These are phyloP conservation scores for Clitarchus hookeri DNA, from an alignment of 2,888 invertebrate genomes.

Conservation along the genomic window DNA sequence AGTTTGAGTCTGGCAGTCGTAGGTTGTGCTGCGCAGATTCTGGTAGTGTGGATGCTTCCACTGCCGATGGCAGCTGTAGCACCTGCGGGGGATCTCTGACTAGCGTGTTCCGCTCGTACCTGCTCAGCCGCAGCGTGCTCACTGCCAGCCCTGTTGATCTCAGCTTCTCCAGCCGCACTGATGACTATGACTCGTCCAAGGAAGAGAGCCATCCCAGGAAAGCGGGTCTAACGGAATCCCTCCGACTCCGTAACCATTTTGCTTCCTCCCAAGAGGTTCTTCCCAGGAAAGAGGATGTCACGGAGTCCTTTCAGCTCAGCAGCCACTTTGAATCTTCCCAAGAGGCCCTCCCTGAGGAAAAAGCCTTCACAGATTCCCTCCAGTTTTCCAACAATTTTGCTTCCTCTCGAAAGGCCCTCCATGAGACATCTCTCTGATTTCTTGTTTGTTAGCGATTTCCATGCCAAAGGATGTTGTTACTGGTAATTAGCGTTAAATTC, in stretches of 20 bases:
- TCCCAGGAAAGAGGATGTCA: background rate
- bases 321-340: background rate
- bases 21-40: constrained; percentile 12
- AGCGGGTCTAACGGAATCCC: constrained; percentile 66
- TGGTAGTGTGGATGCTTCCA: background rate
- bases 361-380: background rate
- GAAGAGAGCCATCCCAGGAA: constrained; percentile 55
- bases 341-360: background rate
- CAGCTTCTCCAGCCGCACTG: constrained; percentile 79
- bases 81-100: constrained; percentile 51
- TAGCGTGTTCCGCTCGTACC: constrained; percentile 65
- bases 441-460: background rate
- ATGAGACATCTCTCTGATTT: background rate
- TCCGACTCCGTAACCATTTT: constrained; percentile 63
- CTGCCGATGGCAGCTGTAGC: constrained; percentile 16
- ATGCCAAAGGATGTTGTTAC: background rate
- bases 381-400: background rate
- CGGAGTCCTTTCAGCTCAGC: constrained; percentile 58
- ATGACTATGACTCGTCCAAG: constrained; percentile 62
- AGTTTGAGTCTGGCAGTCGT: background rate
- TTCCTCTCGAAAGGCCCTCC: background rate
- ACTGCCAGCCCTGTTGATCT: constrained; percentile 77
- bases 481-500: background rate
- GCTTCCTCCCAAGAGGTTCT: background rate
- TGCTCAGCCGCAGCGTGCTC: constrained; percentile 73